phyloP scores from a whole-genome alignment of 2,797 vertebrate genomes.

The Orestias chungarensis region DNA sequence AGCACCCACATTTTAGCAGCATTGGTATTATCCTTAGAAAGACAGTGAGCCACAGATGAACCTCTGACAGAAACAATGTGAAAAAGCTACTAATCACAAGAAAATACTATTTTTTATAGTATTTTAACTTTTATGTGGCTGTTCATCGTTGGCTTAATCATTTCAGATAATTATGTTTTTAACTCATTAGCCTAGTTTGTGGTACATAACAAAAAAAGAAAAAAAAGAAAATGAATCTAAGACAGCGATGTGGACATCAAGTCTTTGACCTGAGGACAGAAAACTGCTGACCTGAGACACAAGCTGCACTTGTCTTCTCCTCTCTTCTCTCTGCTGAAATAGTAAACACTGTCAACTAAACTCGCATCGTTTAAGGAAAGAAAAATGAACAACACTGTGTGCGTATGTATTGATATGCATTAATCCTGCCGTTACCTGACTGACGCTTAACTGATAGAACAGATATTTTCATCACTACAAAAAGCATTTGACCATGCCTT shows the following conservation, averaged over 20 bases:
- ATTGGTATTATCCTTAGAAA: slow-evolving; percentile 73
- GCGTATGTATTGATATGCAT: slow-evolving; percentile 23
- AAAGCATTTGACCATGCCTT: slow-evolving; percentile 5
- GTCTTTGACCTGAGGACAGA: slow-evolving; percentile 81
- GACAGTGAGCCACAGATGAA: slow-evolving; percentile 71
- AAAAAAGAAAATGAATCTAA: slow-evolving; percentile 68
- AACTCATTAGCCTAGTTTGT: slow-evolving; percentile 71
- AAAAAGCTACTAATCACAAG: slow-evolving; percentile 35
- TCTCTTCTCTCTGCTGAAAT: slow-evolving; percentile 90
- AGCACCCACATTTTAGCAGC: slow-evolving; percentile 56
- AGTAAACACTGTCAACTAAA: slow-evolving; percentile 86
- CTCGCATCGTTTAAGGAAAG: slow-evolving; percentile 68
- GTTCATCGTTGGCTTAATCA: slow-evolving; percentile 69
- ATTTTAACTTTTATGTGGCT: neutral
- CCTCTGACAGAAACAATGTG: slow-evolving; percentile 39
- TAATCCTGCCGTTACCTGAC: slow-evolving; percentile 37
- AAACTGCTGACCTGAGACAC: slow-evolving; percentile 87
- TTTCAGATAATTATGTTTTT: slow-evolving; percentile 63
- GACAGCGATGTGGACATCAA: slow-evolving; percentile 78
- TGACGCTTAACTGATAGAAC: slow-evolving; percentile 42
- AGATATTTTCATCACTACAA: slow-evolving; percentile 31
- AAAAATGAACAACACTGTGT: slow-evolving; percentile 42
- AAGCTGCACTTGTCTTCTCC: slow-evolving; percentile 88
- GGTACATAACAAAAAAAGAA: slow-evolving; percentile 61
- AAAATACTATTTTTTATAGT: slow-evolving; percentile 13